phyloP scores from a whole-genome alignment of 2,113 vertebrate genomes.

The Toxostoma redivivum region DNA sequence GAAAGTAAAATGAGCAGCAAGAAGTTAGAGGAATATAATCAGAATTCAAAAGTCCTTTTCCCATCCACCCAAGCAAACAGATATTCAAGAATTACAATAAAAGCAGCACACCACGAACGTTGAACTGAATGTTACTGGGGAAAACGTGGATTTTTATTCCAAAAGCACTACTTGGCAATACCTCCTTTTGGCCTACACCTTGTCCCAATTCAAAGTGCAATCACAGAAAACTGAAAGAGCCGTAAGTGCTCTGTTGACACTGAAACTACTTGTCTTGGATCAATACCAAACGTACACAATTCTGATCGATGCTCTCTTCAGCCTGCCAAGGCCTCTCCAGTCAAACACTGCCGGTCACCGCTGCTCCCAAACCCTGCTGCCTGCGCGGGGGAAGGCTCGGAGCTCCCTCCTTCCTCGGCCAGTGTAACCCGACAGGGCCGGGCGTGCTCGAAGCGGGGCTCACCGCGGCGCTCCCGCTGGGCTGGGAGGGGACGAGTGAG shows the following conservation, averaged over 20 bases:
- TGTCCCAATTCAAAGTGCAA: not conserved
- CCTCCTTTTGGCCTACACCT: not conserved
- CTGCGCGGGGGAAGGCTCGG: not conserved
- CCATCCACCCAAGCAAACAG: not conserved
- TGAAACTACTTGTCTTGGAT: conserved; percentile 47
- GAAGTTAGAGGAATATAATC: not conserved
- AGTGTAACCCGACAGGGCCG: not conserved
- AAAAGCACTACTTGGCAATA: not conserved
- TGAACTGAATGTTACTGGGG: not conserved
- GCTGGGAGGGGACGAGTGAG: not conserved
- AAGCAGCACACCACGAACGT: not conserved
- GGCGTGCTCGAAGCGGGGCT: not conserved
- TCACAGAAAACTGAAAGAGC: not conserved
- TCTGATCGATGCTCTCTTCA: conserved; percentile 33
- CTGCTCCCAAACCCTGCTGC: not conserved
- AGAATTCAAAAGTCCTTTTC: not conserved
- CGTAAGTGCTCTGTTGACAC: not conserved
- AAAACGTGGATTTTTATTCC: not conserved
- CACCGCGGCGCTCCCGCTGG: not conserved
- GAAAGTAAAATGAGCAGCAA: conserved; percentile 39
- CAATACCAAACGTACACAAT: conserved; percentile 48
- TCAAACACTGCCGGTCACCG: conserved; percentile 17
- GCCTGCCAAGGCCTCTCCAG: conserved; percentile 24
- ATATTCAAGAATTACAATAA: not conserved
- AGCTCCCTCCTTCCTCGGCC: not conserved